phyloP scores from a whole-genome alignment of 1,140 invertebrate species.

The Copidosoma floridanum region DNA sequence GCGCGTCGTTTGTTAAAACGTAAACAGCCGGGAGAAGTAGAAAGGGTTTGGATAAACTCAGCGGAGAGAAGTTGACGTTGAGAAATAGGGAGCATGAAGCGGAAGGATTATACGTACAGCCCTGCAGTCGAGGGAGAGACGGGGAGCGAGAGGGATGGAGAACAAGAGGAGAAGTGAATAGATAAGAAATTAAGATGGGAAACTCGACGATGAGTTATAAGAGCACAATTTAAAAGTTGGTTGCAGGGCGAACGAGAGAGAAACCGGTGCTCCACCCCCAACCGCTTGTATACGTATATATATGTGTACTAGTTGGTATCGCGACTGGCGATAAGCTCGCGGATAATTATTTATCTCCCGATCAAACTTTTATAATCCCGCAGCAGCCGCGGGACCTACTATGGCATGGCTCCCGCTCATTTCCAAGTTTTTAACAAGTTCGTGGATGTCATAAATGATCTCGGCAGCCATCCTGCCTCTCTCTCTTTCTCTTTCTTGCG shows the following conservation, averaged over 20 bases:
- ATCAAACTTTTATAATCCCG: slow-evolving; percentile 52
- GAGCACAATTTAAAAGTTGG: slow-evolving; percentile 28
- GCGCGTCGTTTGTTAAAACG: no score
- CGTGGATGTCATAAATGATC: slow-evolving; percentile 52
- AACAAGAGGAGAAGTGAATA: slow-evolving; percentile 19
- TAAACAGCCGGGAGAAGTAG: no score
- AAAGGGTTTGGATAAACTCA: neutral
- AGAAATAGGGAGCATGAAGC: neutral
- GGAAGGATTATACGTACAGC: neutral
- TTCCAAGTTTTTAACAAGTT: slow-evolving; percentile 51
- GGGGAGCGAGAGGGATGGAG: neutral
- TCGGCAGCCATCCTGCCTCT: slow-evolving; percentile 14
- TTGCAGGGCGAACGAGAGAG: slow-evolving; percentile 6
- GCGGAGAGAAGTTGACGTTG: neutral
- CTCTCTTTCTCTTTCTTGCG: no score
- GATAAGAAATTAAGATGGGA: slow-evolving; percentile 22
- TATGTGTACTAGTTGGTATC: no score
- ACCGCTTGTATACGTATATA: no score
- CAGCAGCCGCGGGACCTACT: slow-evolving; percentile 31
- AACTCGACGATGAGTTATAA: slow-evolving; percentile 9
- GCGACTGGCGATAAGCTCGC: slow-evolving; percentile 36
- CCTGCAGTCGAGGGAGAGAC: no score
- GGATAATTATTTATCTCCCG: slow-evolving; percentile 53
- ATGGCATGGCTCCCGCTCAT: slow-evolving; percentile 3
- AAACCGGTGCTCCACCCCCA: no score